Conservation (phyloP, 1,140 invertebrate genomes). For the Bombus waltoni region DNA sequence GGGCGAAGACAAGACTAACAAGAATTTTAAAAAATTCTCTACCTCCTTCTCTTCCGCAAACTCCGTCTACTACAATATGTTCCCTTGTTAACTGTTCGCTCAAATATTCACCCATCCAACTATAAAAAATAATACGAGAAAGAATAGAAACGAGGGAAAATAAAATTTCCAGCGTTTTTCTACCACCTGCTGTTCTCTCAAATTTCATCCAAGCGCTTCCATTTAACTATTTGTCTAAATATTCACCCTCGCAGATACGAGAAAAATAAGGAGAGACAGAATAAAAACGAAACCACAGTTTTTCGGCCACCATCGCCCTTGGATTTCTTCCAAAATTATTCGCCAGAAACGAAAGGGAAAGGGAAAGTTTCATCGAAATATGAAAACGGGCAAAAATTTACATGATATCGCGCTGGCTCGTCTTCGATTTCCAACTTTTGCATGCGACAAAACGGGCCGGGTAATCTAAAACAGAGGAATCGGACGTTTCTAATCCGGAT, state of each 20-base stretch:
- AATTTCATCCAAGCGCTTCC: neutral
- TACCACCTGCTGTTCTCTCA: neutral
- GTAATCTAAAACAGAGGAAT: constrained; percentile 16
- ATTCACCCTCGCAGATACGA: neutral
- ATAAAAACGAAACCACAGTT: neutral
- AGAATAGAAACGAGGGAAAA: neutral
- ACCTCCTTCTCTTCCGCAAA: too few species aligned
- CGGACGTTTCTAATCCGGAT: constrained; percentile 48
- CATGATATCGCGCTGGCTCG: constrained; percentile 5
- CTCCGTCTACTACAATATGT: too few species aligned
- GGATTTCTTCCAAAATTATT: neutral
- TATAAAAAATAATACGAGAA: neutral
- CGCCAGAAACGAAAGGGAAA: neutral
- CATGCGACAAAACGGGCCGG: constrained; percentile 12
- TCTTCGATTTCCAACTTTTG: constrained; percentile 30
- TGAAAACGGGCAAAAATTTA: neutral
- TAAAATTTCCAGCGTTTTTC: neutral
- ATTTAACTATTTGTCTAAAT: neutral
- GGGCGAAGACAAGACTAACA: too few species aligned
- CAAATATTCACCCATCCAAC: neutral
- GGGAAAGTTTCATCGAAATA: neutral
- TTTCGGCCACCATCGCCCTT: neutral
- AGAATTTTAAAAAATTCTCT: too few species aligned
- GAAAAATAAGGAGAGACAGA: neutral
- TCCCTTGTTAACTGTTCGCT: too few species aligned